phyloP scores from a whole-genome alignment of 2,888 invertebrate species.

The Drosophila bunnanda region DNA sequence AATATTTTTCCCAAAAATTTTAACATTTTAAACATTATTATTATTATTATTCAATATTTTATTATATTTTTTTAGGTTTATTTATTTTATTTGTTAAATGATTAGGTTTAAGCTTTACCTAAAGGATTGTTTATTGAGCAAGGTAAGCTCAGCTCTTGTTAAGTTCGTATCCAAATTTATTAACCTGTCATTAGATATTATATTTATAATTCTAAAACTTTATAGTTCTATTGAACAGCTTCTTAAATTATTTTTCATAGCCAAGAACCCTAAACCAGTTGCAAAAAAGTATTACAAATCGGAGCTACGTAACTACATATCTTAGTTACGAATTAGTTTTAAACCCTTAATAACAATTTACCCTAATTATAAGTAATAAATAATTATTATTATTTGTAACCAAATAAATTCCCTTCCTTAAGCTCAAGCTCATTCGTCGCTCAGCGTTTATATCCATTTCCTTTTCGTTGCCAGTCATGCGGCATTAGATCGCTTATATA shows the following conservation, averaged over 20 bases:
- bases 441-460: neutral
- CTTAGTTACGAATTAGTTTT: too few relatives aligned
- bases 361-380: neutral
- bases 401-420: neutral
- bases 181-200: neutral
- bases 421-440: neutral
- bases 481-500: conserved; percentile 56
- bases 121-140: neutral
- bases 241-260: too few relatives aligned
- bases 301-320: neutral
- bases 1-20: too few relatives aligned
- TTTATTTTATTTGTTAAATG: neutral
- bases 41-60: too few relatives aligned
- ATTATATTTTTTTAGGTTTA: neutral
- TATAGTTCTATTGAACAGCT: neutral
- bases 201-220: neutral
- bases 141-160: neutral
- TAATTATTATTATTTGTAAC: neutral
- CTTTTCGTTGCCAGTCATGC: conserved; percentile 18
- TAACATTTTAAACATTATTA: too few relatives aligned
- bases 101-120: neutral
- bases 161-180: neutral
- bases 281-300: neutral
- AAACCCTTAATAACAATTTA: too few relatives aligned
- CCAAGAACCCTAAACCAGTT: neutral